A percentile compares a stretch with the other conserved stretches of the same genome.
Evolutionary conservation across 2,797 vertebrate species (phyloP).

Genomic region (Brotogeris chrysoptera): DNA sequence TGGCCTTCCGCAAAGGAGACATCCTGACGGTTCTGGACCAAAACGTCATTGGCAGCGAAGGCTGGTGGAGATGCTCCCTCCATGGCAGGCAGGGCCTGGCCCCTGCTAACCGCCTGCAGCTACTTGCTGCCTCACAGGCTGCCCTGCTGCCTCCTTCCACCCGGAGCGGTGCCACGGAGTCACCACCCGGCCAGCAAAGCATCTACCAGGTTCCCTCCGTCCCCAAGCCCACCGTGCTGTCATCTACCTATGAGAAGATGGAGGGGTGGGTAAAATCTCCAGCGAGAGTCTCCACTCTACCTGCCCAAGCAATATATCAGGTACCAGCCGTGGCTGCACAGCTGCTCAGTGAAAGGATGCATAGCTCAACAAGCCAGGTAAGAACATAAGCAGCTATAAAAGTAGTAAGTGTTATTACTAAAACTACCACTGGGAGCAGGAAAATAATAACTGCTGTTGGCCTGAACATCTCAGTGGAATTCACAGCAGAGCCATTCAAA

Average conservation of each 20-base stretch:
- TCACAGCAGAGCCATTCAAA: neutral
- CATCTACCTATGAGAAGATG: conserved; percentile 83
- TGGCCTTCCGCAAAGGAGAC: conserved; percentile 90
- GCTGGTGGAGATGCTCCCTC: conserved; percentile 93
- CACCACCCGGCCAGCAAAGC: neutral
- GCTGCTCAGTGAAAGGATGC: conserved; percentile 67
- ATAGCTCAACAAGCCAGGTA: conserved; percentile 74
- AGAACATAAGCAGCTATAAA: neutral
- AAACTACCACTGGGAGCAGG: rapidly evolving
- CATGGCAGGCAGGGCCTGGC: conserved; percentile 88
- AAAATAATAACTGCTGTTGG: neutral
- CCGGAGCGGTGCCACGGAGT: neutral
- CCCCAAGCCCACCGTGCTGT: neutral
- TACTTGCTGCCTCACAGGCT: conserved; percentile 64
- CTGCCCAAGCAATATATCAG: conserved; percentile 57
- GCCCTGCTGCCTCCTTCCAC: neutral
- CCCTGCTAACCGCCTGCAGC: conserved; percentile 89
- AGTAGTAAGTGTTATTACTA: rapidly evolving
- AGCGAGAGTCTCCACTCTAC: neutral
- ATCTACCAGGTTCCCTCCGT: conserved; percentile 83
- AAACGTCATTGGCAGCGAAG: conserved; percentile 79
- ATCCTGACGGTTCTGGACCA: conserved; percentile 87
- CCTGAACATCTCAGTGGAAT: neutral
- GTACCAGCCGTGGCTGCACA: conserved; percentile 50
- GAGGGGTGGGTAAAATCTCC: conserved; percentile 79